Evolutionary conservation across 2,888 invertebrate species (phyloP).

Genomic region (Troglohyphantes excavatus): DNA sequence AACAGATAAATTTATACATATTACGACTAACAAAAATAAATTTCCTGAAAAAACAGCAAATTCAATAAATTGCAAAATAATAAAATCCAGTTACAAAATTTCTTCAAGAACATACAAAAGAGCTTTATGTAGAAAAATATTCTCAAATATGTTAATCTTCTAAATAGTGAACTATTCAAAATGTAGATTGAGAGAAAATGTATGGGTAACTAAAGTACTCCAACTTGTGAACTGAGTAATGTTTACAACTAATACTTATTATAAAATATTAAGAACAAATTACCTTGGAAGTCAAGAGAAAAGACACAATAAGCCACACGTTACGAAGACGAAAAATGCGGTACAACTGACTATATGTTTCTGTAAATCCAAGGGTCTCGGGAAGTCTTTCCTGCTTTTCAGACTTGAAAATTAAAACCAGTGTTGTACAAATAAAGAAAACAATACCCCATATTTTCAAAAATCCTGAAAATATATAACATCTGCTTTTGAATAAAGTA

Average conservation of each 20-base stretch:
- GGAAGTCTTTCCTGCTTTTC: slow-evolving; percentile 83
- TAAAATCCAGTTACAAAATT: too few relatives aligned
- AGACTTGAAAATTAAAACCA: slow-evolving; percentile 93
- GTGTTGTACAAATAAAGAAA: slow-evolving; percentile 93
- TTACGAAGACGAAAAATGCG: slow-evolving; percentile 92
- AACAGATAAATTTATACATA: too few relatives aligned
- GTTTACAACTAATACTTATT: too few relatives aligned
- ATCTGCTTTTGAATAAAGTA: not conserved
- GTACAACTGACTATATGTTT: slow-evolving; percentile 92
- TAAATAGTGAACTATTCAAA: too few relatives aligned
- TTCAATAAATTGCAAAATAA: too few relatives aligned
- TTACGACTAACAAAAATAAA: too few relatives aligned
- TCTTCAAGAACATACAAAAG: too few relatives aligned
- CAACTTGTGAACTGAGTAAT: too few relatives aligned
- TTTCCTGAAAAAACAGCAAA: too few relatives aligned
- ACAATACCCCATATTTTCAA: slow-evolving; percentile 97
- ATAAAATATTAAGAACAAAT: slow-evolving; percentile 80
- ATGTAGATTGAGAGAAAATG: too few relatives aligned
- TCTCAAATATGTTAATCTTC: too few relatives aligned
- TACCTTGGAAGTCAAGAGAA: slow-evolving; percentile 95
- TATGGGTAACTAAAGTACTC: not conserved
- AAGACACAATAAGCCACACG: slow-evolving; percentile 89
- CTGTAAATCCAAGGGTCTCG: slow-evolving; percentile 85
- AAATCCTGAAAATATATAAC: slow-evolving; percentile 87
- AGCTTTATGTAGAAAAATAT: too few relatives aligned